These are phyloP conservation scores for Tylochromis polylepis DNA, from an alignment of 2,113 vertebrate genomes.

Conservation along the genomic window DNA sequence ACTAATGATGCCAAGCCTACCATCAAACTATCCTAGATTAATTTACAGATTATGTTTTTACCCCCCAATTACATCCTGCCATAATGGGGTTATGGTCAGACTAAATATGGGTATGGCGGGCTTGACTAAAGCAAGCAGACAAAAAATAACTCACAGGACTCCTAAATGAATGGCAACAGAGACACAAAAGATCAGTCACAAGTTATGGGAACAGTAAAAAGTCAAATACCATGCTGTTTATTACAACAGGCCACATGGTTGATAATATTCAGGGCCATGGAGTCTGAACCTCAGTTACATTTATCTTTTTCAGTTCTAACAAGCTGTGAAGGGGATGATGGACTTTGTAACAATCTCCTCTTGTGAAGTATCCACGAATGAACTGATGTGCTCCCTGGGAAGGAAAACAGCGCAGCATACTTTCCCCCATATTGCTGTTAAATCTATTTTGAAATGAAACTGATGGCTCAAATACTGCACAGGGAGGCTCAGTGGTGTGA, in stretches of 20 bases:
- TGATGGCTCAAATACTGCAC: constrained; percentile 11
- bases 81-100: not conserved
- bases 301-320: not conserved
- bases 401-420: not conserved
- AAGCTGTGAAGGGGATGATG: not conserved
- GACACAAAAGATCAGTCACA: not conserved
- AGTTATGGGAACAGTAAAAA: not conserved
- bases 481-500: not conserved
- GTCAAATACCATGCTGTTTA: not conserved
- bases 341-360: not conserved
- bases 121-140: constrained; percentile 24
- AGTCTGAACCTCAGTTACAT: not conserved
- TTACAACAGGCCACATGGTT: not conserved
- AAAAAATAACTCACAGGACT: not conserved
- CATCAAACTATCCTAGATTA: not conserved
- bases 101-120: constrained; percentile 8
- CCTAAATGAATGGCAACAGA: not conserved
- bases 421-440: not conserved
- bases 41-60: constrained; percentile 8
- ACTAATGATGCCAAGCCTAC: constrained; percentile 12
- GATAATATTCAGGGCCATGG: not conserved
- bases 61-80: not conserved
- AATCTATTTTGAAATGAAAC: constrained; percentile 29
- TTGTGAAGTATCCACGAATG: constrained; percentile 3
- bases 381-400: not conserved